Evolutionary conservation across 2,888 invertebrate species (phyloP).

Genomic region (Pseudeuparius sepicola): DNA sequence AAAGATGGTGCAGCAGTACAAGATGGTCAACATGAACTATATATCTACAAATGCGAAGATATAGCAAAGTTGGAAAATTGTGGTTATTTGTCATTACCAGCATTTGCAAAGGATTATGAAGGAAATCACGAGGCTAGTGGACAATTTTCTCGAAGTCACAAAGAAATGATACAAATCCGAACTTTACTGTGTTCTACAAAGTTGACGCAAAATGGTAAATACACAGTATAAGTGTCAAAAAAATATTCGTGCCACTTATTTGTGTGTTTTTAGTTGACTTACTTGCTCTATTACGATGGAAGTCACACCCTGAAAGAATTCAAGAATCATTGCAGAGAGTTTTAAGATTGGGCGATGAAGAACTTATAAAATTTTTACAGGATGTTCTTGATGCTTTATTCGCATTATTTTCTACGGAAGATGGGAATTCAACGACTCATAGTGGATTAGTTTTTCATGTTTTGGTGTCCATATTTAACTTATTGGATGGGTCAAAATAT

Average conservation of each 20-base stretch:
- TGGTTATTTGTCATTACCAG: constrained; percentile 54
- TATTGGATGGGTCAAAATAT: constrained; percentile 83
- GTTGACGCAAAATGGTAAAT: constrained; percentile 81
- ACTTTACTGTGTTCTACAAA: constrained; percentile 93
- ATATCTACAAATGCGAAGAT: constrained; percentile 81
- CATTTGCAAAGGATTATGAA: constrained; percentile 52
- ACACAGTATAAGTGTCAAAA: no score
- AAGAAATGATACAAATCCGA: constrained; percentile 72
- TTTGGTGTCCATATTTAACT: constrained; percentile 82
- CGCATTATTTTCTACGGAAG: constrained; percentile 86
- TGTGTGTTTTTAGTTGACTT: constrained; percentile 61
- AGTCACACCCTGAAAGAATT: constrained; percentile 76
- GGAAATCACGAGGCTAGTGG: constrained; percentile 46
- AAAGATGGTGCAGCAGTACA: constrained; percentile 80
- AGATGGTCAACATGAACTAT: constrained; percentile 82
- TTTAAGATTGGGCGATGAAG: constrained; percentile 74
- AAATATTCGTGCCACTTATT: constrained; percentile 4
- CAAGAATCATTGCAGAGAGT: constrained; percentile 77
- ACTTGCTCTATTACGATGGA: constrained; percentile 83
- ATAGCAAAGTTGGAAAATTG: constrained; percentile 54
- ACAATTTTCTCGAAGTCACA: constrained; percentile 67
- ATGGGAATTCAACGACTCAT: constrained; percentile 80
- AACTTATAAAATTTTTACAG: constrained; percentile 88
- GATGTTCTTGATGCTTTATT: constrained; percentile 91
- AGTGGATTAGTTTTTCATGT: constrained; percentile 89